phyloP scores from a whole-genome alignment of 2,888 invertebrate genomes.

The Dascillus cervinus region DNA sequence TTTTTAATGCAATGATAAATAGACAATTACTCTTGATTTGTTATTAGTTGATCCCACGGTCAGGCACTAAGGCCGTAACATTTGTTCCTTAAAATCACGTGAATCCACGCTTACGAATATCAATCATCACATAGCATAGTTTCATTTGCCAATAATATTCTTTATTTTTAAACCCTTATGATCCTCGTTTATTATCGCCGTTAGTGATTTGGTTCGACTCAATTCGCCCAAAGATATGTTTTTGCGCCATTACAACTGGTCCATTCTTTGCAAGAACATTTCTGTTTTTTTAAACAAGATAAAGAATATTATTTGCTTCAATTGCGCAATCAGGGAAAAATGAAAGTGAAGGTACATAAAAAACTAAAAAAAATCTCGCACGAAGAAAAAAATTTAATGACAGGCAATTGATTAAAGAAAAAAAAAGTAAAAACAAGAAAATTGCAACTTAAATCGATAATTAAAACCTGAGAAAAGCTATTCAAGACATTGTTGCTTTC shows the following conservation, averaged over 20 bases:
- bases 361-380: too few species aligned
- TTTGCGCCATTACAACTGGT: slow-evolving; percentile 1
- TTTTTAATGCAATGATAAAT: slow-evolving; percentile 34
- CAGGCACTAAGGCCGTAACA: slow-evolving; percentile 40
- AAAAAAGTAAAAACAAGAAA: slow-evolving; percentile 19
- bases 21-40: slow-evolving; percentile 42
- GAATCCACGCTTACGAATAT: slow-evolving; percentile 38
- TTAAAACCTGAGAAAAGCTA: slow-evolving; percentile 32
- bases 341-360: too few species aligned
- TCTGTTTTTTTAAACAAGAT: too few species aligned
- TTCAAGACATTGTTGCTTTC: too few species aligned
- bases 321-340: too few species aligned
- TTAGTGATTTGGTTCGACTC: too few species aligned
- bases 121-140: slow-evolving; percentile 29
- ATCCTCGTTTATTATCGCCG: too few species aligned
- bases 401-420: slow-evolving; percentile 4
- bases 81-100: slow-evolving; percentile 30
- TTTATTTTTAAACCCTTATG: slow-evolving; percentile 1
- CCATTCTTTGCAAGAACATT: too few species aligned
- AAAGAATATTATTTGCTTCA: too few species aligned
- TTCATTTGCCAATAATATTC: slow-evolving; percentile 17
- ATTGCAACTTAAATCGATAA: slow-evolving; percentile 28
- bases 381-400: too few species aligned
- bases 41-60: slow-evolving; percentile 45
- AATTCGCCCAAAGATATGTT: neutral